Base-by-base conservation (phyloP, 2,797 vertebrate species). In the Caiman crocodilus region DNA sequence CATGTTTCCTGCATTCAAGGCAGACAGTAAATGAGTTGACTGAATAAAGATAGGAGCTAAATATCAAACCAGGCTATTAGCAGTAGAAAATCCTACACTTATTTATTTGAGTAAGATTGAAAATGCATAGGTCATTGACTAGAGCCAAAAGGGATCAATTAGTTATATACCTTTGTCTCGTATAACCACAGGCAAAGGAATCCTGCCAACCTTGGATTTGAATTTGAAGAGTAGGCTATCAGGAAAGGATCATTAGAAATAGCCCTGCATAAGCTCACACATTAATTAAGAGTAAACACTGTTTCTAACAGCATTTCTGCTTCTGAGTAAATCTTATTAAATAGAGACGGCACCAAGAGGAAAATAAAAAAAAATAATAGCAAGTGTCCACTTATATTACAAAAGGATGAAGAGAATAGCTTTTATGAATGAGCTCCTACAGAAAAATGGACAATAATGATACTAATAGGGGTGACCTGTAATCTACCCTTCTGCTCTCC, bases 231-330 rank as follows among this genome's bases (percentile, higher is more conserved):
- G 87, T 59, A 90, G 65, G 79, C 50, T 83, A 94, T 67, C 50
- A 91, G 84, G 14, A 94, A 63, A 28, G 56, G 79, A 59, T 56
- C 28, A 63, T 90, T 88, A 90, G 78, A 50, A 88, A 74, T 65
- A 90, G 7, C 26, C 35, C 55, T 60, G 3, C 93, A 85, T 88
- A 87, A 93, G 92, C 50, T 55, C 86, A 18, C 32, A 83, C 14
- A 1, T 85, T 93, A 96, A 96, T 94, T 94, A 94, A 89, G 81
- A 96, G 5, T 57, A 96, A 97, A 79, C 67, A 16, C 76, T 87
- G 42, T 90, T 83, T 94, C 69, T 73, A 78, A 11, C 26, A 16
- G 67, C 82, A 6, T 35, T 92, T 79, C 28, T 26, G 58, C 58
- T 76, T 76, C 20, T 73, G 69, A 74, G 14, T 6, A 61, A 63